Percentiles rank a stretch among this genome's conserved stretches.
Conservation (phyloP, 2,113 vertebrate species). For the Oryzias curvinotus region DNA sequence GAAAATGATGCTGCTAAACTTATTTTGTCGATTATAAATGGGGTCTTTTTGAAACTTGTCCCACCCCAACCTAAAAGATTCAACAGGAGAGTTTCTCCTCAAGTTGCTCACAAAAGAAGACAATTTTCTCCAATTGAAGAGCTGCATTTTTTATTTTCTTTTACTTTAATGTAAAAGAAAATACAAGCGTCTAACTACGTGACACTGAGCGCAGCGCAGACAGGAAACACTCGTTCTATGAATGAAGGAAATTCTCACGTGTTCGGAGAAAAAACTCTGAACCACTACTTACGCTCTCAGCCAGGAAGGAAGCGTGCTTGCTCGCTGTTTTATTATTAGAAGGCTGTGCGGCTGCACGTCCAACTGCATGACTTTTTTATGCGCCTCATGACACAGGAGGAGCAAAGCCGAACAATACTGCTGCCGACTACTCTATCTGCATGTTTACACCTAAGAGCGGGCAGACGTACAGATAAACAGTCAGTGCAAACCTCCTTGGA, state of each 20-base stretch:
- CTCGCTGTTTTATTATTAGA: constrained; percentile 37
- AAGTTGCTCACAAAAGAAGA: background rate
- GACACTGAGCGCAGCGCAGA: constrained; percentile 29
- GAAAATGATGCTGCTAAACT: constrained; percentile 8
- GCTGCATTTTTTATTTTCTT: background rate
- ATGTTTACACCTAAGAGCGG: background rate
- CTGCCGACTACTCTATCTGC: too few species aligned
- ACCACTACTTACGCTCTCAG: constrained; percentile 33
- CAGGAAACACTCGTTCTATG: constrained; percentile 72
- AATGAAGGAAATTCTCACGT: constrained; percentile 72
- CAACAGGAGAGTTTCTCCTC: constrained; percentile 16
- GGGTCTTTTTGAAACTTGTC: constrained; percentile 9
- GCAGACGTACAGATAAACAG: constrained; percentile 25
- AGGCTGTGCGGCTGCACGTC: constrained; percentile 20
- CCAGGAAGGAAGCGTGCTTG: constrained; percentile 73
- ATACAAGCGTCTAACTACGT: constrained; percentile 18
- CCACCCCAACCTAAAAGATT: constrained; percentile 31
- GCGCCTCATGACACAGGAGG: background rate
- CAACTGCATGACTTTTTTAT: constrained; percentile 19
- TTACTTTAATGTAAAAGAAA: background rate
- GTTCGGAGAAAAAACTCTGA: constrained; percentile 60
- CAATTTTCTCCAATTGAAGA: background rate
- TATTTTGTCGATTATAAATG: constrained; percentile 28
- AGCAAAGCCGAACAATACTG: background rate
- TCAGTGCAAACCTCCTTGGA: constrained; percentile 51